phyloP scores from a whole-genome alignment of 2,113 vertebrate genomes.

The Pluvialis apricaria region DNA sequence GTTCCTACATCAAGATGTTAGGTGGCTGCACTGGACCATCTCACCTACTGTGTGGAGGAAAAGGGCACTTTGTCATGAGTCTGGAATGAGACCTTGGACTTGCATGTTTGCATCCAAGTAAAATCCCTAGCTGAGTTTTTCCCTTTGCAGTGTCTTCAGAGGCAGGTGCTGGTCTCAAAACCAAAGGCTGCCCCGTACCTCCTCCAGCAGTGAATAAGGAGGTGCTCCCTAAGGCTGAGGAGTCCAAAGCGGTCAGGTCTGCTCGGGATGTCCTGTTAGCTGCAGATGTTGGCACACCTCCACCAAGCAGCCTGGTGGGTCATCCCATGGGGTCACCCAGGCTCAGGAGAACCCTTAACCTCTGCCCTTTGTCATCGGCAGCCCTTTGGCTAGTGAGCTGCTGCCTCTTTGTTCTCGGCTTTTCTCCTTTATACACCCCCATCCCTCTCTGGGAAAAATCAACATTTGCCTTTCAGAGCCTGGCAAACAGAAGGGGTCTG shows the following conservation, averaged over 20 bases:
- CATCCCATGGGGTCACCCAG: not conserved
- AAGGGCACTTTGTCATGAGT: not conserved
- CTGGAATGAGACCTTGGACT: not conserved
- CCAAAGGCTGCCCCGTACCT: not conserved
- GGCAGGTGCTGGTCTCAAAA: not conserved
- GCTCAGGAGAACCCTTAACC: not conserved
- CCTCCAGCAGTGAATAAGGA: not conserved
- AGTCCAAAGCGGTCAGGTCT: not conserved
- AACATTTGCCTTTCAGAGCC: conserved; percentile 59
- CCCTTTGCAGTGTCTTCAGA: not conserved
- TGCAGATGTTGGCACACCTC: not conserved
- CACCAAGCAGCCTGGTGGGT: not conserved
- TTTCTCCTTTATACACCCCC: not conserved
- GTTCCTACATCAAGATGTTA: not conserved
- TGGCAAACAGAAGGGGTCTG: conserved; percentile 46
- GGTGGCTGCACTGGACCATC: not conserved
- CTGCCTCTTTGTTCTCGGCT: not conserved
- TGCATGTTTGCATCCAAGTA: not conserved
- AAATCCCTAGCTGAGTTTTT: not conserved
- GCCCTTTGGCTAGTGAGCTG: not conserved
- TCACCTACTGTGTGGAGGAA: rapidly evolving
- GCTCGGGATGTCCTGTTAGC: not conserved
- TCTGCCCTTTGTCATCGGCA: not conserved
- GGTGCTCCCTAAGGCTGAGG: not conserved
- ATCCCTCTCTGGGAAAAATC: conserved; percentile 55